A percentile compares a stretch with the other conserved stretches of the same genome.
Conservation (phyloP, 2,888 invertebrate species). For the Hirudinaria manillensis region DNA sequence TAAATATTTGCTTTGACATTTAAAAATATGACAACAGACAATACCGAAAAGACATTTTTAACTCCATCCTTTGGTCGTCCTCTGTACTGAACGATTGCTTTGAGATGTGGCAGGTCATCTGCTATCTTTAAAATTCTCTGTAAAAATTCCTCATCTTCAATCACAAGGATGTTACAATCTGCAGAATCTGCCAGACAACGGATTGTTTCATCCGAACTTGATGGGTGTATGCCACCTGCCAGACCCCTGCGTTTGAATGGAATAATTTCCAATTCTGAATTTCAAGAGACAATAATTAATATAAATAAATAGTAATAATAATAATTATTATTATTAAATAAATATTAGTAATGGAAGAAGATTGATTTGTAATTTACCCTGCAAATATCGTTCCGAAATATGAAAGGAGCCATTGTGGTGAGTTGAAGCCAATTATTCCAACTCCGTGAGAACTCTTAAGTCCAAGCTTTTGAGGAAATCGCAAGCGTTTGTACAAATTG, state of each 20-base stretch:
- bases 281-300: too few species aligned
- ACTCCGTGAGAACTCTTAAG: slow-evolving; percentile 5
- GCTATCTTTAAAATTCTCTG: slow-evolving; percentile 67
- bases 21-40: neutral
- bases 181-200: slow-evolving; percentile 62
- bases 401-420: slow-evolving; percentile 26
- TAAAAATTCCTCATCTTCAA: slow-evolving; percentile 78
- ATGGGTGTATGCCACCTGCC: too few species aligned
- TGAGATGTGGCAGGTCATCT: slow-evolving; percentile 57
- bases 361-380: neutral
- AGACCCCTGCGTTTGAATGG: too few species aligned
- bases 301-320: too few species aligned
- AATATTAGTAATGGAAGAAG: neutral
- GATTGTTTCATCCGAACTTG: too few species aligned
- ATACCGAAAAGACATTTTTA: slow-evolving; percentile 45
- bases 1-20: too few species aligned
- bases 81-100: slow-evolving; percentile 65
- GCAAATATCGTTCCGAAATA: slow-evolving; percentile 22
- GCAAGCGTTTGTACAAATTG: too few species aligned
- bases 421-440: slow-evolving; percentile 26
- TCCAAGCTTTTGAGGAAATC: slow-evolving; percentile 5
- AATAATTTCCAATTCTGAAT: too few species aligned
- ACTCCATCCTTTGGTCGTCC: slow-evolving; percentile 56
- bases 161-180: slow-evolving; percentile 76
- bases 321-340: neutral